Conservation (phyloP, 2,888 invertebrate species). For the Brachyopa scutellaris region DNA sequence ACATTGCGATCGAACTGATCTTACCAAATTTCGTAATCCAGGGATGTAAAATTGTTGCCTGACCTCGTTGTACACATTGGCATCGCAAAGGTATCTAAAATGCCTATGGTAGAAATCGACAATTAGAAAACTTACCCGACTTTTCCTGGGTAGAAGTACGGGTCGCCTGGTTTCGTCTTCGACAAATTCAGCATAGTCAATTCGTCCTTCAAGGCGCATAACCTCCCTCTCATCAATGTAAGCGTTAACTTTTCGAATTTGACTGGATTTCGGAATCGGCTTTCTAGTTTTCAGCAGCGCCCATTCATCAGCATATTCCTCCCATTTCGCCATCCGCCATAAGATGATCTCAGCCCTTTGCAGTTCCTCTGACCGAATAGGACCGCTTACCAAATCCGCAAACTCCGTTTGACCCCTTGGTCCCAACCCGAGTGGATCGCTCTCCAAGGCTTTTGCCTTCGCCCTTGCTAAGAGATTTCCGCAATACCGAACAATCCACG, state of each 20-base stretch:
- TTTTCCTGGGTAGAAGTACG: conserved; percentile 1
- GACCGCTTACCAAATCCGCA: neutral
- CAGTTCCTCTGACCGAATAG: conserved; percentile 1
- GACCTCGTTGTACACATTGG: too few species aligned
- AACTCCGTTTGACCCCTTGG: too few species aligned
- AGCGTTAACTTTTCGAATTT: conserved; percentile 33
- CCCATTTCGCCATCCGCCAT: conserved; percentile 9
- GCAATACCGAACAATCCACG: too few species aligned
- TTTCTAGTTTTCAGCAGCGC: neutral
- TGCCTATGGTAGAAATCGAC: conserved; percentile 5
- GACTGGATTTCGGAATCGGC: neutral
- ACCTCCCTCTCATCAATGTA: conserved; percentile 28
- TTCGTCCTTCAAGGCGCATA: conserved; percentile 29
- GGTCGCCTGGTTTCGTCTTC: neutral
- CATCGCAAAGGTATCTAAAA: too few species aligned
- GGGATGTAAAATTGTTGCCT: too few species aligned
- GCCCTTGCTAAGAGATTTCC: too few species aligned
- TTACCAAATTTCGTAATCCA: too few species aligned
- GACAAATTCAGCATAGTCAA: conserved; percentile 13
- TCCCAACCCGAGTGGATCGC: neutral
- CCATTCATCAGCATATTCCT: too few species aligned
- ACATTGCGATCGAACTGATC: too few species aligned
- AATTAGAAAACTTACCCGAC: conserved; percentile 6
- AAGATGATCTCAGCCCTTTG: neutral
- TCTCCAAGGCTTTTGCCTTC: neutral